Conservation (phyloP, 92 coral and sea anemone genomes). For the Heteractis magnifica region DNA sequence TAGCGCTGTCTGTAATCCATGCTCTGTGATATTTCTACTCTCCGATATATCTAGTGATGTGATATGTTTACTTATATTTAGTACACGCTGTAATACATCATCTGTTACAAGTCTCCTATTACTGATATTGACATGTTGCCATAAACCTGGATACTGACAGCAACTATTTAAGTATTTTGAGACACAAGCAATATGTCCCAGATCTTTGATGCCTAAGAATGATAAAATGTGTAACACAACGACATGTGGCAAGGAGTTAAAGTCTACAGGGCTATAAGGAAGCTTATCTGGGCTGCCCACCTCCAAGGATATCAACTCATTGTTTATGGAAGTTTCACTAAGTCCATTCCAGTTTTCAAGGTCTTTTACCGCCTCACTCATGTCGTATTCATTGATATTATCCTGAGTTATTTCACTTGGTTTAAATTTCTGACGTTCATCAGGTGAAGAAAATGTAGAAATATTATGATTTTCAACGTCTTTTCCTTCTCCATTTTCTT, state of each 20-base stretch:
- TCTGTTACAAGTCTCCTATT: conserved; percentile 57
- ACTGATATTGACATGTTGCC: conserved; percentile 61
- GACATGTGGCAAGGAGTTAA: conserved; percentile 74
- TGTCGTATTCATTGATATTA: not conserved
- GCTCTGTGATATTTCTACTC: conserved; percentile 53
- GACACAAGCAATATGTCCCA: conserved; percentile 67
- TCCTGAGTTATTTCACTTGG: not conserved
- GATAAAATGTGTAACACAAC: conserved; percentile 70
- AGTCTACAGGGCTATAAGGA: conserved; percentile 19
- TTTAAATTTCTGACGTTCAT: not conserved
- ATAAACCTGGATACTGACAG: conserved; percentile 70
- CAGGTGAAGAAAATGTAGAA: not conserved
- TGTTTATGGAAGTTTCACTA: not conserved
- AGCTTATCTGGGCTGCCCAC: not conserved
- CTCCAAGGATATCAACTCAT: not conserved
- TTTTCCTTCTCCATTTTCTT: not conserved
- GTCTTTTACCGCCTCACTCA: not conserved
- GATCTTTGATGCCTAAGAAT: conserved; percentile 60
- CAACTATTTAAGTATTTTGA: conserved; percentile 68
- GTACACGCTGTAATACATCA: conserved; percentile 58
- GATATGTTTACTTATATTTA: conserved; percentile 52
- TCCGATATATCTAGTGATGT: conserved; percentile 66
- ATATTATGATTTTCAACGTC: not conserved
- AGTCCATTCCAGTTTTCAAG: not conserved
- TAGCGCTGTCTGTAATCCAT: conserved; percentile 58